These are phyloP conservation scores for Rutilus rutilus DNA, from an alignment of 2,113 vertebrate species.

Conservation along the genomic window DNA sequence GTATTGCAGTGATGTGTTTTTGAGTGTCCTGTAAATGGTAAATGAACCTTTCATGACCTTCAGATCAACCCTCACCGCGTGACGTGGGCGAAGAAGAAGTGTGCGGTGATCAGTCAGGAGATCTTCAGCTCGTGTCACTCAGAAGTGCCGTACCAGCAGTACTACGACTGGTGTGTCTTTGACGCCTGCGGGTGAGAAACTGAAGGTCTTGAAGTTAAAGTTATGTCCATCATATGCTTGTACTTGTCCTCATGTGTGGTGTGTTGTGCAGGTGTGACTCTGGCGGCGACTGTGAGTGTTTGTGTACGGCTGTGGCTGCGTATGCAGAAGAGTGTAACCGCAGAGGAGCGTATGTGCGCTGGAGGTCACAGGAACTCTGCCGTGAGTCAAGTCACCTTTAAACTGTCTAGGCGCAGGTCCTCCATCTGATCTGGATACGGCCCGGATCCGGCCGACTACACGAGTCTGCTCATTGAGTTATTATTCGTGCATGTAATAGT, in stretches of 20 bases:
- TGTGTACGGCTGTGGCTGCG: slow-evolving; percentile 87
- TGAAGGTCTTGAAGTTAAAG: background rate
- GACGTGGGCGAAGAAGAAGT: slow-evolving; percentile 82
- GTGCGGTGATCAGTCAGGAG: slow-evolving; percentile 75
- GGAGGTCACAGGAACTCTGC: slow-evolving; percentile 91
- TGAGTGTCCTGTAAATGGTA: background rate
- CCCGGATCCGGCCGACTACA: too few species aligned
- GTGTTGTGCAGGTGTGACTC: slow-evolving; percentile 74
- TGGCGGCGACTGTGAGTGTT: slow-evolving; percentile 90
- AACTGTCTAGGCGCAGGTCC: too few species aligned
- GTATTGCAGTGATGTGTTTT: too few species aligned
- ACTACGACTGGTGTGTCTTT: slow-evolving; percentile 89
- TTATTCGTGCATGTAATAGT: background rate
- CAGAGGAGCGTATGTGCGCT: slow-evolving; percentile 77
- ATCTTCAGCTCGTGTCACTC: slow-evolving; percentile 81
- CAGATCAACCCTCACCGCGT: slow-evolving; percentile 79
- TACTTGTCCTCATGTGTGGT: background rate
- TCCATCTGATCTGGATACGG: too few species aligned
- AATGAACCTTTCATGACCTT: background rate
- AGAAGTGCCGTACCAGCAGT: slow-evolving; percentile 82
- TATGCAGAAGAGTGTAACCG: slow-evolving; percentile 86
- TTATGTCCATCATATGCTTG: background rate
- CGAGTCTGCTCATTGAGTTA: background rate
- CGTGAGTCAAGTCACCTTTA: slow-evolving; percentile 71
- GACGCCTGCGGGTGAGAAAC: slow-evolving; percentile 89